Evolutionary conservation across 2,797 vertebrate genomes (phyloP).

Genomic region (Podargus strigoides): DNA sequence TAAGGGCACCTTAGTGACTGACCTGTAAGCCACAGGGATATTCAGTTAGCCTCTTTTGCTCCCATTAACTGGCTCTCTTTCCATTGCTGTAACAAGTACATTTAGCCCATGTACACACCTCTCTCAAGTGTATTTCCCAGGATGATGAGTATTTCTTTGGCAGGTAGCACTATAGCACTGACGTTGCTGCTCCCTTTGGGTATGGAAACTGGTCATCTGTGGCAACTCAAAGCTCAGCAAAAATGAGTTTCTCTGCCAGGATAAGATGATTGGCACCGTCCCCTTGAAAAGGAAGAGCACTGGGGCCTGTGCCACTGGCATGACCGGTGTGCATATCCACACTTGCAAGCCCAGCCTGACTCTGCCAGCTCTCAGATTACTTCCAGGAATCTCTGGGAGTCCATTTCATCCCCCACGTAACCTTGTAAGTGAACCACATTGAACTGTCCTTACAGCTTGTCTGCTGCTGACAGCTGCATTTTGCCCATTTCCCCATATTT

Average conservation of each 20-base stretch:
- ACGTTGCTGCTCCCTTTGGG: background rate
- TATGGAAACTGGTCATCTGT: background rate
- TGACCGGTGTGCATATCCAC: no score
- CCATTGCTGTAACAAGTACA: background rate
- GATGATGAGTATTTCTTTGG: background rate
- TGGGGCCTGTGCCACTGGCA: no score
- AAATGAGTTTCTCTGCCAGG: background rate
- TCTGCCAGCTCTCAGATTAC: background rate
- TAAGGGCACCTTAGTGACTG: background rate
- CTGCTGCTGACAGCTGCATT: background rate
- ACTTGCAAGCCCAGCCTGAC: background rate
- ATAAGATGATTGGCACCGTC: accelerated
- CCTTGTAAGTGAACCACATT: background rate
- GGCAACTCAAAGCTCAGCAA: background rate
- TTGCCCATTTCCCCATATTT: background rate
- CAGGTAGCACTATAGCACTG: background rate
- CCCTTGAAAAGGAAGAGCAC: background rate
- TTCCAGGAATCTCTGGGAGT: background rate
- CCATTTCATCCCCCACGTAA: background rate
- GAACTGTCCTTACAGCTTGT: background rate
- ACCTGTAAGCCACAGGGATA: background rate
- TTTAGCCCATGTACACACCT: background rate
- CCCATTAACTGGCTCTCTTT: background rate
- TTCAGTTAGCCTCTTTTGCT: background rate
- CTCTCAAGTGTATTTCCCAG: background rate